These are phyloP conservation scores for Corapipo altera DNA, from an alignment of 2,113 vertebrate species.

Conservation along the genomic window DNA sequence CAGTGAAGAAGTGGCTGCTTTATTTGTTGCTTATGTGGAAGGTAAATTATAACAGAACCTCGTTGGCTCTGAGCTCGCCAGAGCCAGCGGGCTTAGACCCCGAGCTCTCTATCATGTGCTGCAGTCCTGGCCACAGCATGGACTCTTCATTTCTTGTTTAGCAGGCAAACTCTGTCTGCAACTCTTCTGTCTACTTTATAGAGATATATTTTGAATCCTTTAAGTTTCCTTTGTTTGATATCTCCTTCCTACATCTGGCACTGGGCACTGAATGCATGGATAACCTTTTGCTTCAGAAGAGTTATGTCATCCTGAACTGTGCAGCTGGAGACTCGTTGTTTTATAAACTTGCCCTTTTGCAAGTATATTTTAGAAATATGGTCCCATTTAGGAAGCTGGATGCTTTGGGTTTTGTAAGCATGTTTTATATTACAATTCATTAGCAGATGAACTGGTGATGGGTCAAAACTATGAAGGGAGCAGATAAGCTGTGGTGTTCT, in stretches of 20 bases:
- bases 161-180: neutral
- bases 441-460: neutral
- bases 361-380: neutral
- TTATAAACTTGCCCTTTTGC: neutral
- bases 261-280: neutral
- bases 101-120: neutral
- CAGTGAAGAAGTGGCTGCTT: neutral
- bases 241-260: neutral
- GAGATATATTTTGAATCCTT: neutral
- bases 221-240: neutral
- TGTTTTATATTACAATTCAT: conserved; percentile 19
- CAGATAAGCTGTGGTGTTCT: neutral
- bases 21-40: neutral
- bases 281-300: neutral
- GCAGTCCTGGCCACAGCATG: neutral
- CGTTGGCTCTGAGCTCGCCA: rapidly evolving
- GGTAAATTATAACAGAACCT: neutral
- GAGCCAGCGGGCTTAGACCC: neutral
- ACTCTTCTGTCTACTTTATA: neutral
- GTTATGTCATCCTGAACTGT: neutral
- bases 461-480: neutral
- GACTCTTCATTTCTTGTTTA: neutral
- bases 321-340: neutral
- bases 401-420: neutral
- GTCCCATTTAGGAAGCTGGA: neutral